Evolutionary conservation across 2,113 vertebrate genomes (phyloP), one percentile per base, ranked within the genome.

Genomic region (Rhinolophus sinicus): DNA sequence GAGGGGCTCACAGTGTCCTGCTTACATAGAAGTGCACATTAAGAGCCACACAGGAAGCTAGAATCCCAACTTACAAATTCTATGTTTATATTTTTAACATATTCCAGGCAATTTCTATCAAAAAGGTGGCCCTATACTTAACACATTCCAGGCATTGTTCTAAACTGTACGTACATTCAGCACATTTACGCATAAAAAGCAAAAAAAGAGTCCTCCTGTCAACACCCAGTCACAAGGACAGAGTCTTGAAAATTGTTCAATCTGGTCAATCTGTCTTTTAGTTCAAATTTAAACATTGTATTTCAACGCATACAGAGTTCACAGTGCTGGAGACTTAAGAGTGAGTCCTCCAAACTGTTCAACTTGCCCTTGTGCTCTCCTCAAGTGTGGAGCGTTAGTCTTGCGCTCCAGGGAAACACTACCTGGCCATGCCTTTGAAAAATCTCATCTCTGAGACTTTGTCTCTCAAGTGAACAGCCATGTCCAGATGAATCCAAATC

Each of bases 21-120:
- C 33, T 73, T 69, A 56, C 12, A 11, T 3, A 40, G 60, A 84
- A 69, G 15, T 58, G 2, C 6, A 24, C 3, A 2, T 50, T 19
- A 85, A 81, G 69, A 93, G 38, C 54, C 40, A 77, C 40, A 54
- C 13, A 72, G 62, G 8, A 89, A 93, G 33, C 69, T 91, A 54
- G 76, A 82, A 88, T 77, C 56, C 33, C 72, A 94, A 35, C 35
- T 93, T 92, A 14, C 67, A 94, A 96, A 85, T 62, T 8, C 88
- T 72, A 28, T 81, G 47, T 30, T 70, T 94, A 54, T 24, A 50
- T 76, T 64, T 96, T 96, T 91, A 90, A 81, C 69, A 28, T 50
- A 40, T 84, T 72, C 54, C 44, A 64, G 50, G 40, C 56, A 92
- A 89, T 82, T 85, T 72, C 87, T 95, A 22, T 84, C 11, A 35